These are phyloP conservation scores for Poeciliopsis prolifica DNA, from an alignment of 2,113 vertebrate species.

Conservation along the genomic window DNA sequence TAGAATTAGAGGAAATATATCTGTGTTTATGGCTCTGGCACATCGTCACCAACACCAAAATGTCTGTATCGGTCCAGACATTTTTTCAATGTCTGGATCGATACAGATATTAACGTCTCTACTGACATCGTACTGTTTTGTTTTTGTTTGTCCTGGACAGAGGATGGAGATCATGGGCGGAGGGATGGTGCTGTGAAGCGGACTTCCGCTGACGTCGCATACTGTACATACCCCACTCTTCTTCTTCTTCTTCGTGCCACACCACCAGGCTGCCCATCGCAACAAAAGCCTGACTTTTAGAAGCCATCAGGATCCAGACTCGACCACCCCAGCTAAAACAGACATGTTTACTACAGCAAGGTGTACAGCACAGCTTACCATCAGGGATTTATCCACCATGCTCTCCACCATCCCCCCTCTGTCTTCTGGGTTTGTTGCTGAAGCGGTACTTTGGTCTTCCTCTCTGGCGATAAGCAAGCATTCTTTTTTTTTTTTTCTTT, in stretches of 20 bases:
- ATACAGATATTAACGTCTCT: too few species aligned
- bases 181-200: constrained; percentile 87
- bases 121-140: too few species aligned
- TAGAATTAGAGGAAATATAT: too few species aligned
- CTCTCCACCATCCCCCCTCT: not conserved
- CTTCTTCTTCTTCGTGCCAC: not conserved
- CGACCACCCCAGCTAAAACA: not conserved
- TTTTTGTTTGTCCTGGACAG: constrained; percentile 67
- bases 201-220: constrained; percentile 24
- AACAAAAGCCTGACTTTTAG: constrained; percentile 1
- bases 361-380: not conserved
- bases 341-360: not conserved
- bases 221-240: constrained; percentile 18
- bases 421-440: constrained; percentile 15
- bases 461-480: not conserved
- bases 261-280: not conserved
- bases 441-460: constrained; percentile 1
- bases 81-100: too few species aligned
- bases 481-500: not conserved
- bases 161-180: constrained; percentile 95
- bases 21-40: too few species aligned
- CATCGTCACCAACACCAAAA: too few species aligned
- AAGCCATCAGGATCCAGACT: not conserved
- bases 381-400: not conserved
- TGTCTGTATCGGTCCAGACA: too few species aligned